Conservation (phyloP, 2,888 invertebrate species). For the Melitaea athalia region DNA sequence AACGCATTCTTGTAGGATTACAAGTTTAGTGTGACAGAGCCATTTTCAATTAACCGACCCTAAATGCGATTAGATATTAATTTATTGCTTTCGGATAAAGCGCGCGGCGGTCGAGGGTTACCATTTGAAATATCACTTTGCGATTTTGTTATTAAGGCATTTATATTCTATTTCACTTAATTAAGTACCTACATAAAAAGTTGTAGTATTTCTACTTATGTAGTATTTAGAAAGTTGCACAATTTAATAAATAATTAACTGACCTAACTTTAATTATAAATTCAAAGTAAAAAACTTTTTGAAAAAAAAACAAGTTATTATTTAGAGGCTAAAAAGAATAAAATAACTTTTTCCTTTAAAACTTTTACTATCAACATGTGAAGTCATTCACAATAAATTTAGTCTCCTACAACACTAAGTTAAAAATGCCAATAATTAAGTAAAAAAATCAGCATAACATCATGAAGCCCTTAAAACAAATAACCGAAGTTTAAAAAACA, state of each 20-base stretch:
- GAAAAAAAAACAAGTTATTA: too few species aligned
- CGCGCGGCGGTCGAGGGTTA: neutral
- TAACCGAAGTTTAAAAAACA: constrained; percentile 8
- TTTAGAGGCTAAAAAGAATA: too few species aligned
- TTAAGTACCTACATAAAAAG: too few species aligned
- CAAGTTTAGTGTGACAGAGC: constrained; percentile 47
- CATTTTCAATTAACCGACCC: constrained; percentile 49
- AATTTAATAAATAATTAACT: too few species aligned
- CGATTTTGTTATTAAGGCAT: neutral
- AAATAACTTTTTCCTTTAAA: too few species aligned
- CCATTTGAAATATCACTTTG: constrained; percentile 3
- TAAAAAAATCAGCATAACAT: neutral
- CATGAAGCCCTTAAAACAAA: neutral
- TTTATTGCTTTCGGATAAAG: constrained; percentile 41
- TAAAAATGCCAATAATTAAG: neutral
- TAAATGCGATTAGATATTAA: constrained; percentile 47
- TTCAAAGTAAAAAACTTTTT: too few species aligned
- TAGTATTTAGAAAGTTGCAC: too few species aligned
- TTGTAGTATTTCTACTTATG: too few species aligned
- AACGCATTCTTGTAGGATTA: constrained; percentile 50
- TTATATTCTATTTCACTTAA: too few species aligned
- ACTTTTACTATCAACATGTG: too few species aligned
- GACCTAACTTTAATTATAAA: too few species aligned
- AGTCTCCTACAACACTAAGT: neutral
- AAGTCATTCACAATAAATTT: neutral